These are phyloP conservation scores for Enteromius anoplus DNA, from an alignment of 2,797 vertebrate species.

Conservation along the genomic window DNA sequence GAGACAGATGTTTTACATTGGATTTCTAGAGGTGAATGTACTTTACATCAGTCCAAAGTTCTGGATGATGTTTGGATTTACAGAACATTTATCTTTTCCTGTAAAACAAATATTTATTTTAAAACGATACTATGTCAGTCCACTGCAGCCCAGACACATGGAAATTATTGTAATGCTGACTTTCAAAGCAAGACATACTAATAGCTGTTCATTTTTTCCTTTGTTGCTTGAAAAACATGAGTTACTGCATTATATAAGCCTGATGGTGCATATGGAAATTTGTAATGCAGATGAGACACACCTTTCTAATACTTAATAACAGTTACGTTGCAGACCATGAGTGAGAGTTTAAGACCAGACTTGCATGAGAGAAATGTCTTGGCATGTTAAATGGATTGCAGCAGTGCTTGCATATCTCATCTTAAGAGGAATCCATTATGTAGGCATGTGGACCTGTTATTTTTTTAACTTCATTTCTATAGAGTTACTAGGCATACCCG, in stretches of 20 bases:
- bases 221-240: not conserved
- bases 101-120: constrained; percentile 27
- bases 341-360: not conserved
- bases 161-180: not conserved
- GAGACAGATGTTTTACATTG: not conserved
- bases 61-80: constrained; percentile 8
- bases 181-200: not conserved
- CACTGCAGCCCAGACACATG: not conserved
- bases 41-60: constrained; percentile 11
- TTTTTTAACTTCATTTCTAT: not conserved
- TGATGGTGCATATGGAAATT: not conserved
- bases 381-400: not conserved
- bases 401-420: not conserved
- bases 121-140: not conserved
- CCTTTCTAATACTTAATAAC: not conserved
- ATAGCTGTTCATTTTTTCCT: not conserved
- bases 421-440: not conserved
- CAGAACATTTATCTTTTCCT: not conserved
- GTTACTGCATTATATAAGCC: not conserved
- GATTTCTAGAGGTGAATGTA: constrained; percentile 4
- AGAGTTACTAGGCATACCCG: not conserved
- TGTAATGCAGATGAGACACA: not conserved
- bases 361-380: constrained; percentile 17
- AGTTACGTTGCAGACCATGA: not conserved
- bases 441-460: not conserved